These are phyloP conservation scores for Asarcornis scutulata DNA, from an alignment of 2,113 vertebrate genomes.

Conservation along the genomic window DNA sequence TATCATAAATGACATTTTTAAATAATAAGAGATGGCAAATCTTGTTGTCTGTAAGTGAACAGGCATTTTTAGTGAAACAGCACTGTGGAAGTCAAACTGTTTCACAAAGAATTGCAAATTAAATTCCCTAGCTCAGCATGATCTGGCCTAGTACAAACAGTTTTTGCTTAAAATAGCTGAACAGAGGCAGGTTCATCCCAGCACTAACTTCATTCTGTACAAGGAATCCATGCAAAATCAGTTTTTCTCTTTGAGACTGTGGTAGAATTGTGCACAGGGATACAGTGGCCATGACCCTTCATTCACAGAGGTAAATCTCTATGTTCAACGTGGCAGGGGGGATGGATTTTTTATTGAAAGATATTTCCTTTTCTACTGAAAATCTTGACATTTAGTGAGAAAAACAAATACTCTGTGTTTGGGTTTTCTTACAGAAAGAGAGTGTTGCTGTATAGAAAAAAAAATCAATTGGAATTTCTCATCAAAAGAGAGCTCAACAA, in stretches of 20 bases:
- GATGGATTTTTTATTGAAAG: neutral
- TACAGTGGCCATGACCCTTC: neutral
- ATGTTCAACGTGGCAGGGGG: neutral
- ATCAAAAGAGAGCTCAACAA: neutral
- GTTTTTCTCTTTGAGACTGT: neutral
- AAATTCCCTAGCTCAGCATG: slow-evolving; percentile 51
- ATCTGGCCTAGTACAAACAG: slow-evolving; percentile 38
- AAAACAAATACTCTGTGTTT: neutral
- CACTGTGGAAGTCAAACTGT: slow-evolving; percentile 14
- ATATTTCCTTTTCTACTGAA: neutral
- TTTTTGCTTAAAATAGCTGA: slow-evolving; percentile 44
- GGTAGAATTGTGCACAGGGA: neutral
- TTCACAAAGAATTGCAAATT: slow-evolving; percentile 55
- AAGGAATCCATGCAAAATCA: slow-evolving; percentile 40
- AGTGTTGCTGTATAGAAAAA: neutral
- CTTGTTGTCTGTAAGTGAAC: neutral
- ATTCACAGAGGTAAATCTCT: neutral
- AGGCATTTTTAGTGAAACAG: neutral
- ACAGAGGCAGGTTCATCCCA: slow-evolving; percentile 40
- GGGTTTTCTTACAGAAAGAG: neutral
- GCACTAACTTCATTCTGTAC: slow-evolving; percentile 21
- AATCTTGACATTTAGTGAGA: neutral
- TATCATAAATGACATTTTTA: neutral
- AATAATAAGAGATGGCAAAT: neutral
- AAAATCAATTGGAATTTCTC: neutral